Evolutionary conservation across 2,888 invertebrate genomes (phyloP).

Genomic region (Cybosia mesomella): DNA sequence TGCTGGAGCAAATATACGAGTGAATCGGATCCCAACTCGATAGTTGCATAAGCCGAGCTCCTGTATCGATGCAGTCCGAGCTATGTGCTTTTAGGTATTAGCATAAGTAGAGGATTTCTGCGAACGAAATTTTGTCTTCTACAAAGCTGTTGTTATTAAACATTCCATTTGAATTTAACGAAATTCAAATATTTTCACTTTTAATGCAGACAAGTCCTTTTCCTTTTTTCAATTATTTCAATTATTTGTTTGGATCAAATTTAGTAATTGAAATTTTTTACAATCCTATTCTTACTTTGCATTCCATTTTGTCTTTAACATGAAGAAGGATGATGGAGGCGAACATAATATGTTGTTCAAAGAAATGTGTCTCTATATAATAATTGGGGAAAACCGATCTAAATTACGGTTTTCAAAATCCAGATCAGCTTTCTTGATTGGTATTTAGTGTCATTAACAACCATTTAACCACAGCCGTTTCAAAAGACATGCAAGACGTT

Average conservation of each 20-base stretch:
- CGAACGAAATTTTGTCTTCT: conserved; percentile 44
- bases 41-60: conserved; percentile 46
- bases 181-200: conserved; percentile 27
- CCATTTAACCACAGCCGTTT: not conserved
- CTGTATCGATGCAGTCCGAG: conserved; percentile 45
- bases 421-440: not conserved
- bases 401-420: not conserved
- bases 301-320: not conserved
- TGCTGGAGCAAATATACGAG: conserved; percentile 29
- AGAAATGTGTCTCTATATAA: no score
- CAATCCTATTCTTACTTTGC: not conserved
- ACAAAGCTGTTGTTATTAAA: conserved; percentile 45
- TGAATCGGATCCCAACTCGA: conserved; percentile 32
- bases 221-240: no score
- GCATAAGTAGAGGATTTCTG: conserved; percentile 52
- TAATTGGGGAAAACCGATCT: not conserved
- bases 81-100: conserved; percentile 50
- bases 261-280: no score
- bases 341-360: no score
- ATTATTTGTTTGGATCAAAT: no score
- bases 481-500: not conserved
- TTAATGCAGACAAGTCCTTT: not conserved
- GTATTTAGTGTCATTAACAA: not conserved
- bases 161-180: conserved; percentile 40
- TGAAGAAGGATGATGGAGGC: not conserved